Percentiles rank a stretch among this genome's conserved stretches.
These are phyloP conservation scores for Delphinapterus leucas DNA, from an alignment of 2,113 vertebrate species.

Conservation along the genomic window DNA sequence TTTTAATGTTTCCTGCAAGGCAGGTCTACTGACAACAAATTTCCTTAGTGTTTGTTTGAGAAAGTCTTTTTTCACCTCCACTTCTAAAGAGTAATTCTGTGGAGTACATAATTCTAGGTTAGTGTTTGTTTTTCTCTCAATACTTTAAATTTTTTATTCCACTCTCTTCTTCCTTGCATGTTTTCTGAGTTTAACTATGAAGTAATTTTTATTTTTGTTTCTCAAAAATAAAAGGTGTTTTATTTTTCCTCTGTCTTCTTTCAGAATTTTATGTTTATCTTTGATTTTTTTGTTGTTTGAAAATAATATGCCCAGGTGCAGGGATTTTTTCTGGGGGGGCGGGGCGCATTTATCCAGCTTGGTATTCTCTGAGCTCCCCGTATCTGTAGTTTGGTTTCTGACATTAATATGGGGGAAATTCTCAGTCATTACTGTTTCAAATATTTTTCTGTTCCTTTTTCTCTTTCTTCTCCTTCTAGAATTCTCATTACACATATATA, in stretches of 20 bases:
- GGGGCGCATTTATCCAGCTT: too few relatives aligned
- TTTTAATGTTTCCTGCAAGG: not conserved
- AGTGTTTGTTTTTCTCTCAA: not conserved
- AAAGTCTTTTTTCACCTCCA: not conserved
- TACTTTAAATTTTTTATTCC: not conserved
- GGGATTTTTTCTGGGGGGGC: too few relatives aligned
- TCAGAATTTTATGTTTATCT: not conserved
- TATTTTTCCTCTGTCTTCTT: not conserved
- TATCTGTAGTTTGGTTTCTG: too few relatives aligned
- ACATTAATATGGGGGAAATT: too few relatives aligned
- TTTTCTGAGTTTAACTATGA: not conserved
- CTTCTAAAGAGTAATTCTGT: not conserved
- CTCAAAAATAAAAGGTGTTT: not conserved
- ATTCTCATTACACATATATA: not conserved
- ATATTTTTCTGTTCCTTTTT: not conserved
- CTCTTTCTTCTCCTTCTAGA: not conserved
- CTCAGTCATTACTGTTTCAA: not conserved
- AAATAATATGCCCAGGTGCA: too few relatives aligned
- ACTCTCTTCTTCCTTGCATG: not conserved
- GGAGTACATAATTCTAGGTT: not conserved
- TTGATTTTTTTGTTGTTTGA: not conserved
- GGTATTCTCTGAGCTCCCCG: too few relatives aligned
- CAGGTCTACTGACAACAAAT: not conserved
- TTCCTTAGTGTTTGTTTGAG: not conserved
- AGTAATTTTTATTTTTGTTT: not conserved